Base-by-base conservation (phyloP, 2,113 vertebrate genomes). In the Megalops atlanticus region DNA sequence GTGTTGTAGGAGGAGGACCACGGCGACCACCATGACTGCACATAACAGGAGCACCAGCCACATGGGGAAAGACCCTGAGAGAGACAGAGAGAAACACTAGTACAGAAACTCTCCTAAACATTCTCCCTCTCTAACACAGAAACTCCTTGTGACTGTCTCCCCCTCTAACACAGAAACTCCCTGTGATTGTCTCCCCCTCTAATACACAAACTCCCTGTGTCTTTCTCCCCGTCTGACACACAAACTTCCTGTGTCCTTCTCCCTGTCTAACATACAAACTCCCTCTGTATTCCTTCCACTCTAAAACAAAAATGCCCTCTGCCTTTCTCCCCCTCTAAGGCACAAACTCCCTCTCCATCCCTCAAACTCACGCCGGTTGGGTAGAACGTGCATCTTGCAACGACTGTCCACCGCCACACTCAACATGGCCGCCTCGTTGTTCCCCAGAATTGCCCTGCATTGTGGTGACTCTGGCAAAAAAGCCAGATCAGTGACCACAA, bases 361-460 rank as follows among this genome's bases (percentile, higher is more conserved):
- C 12, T 47, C 27, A n/a, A 0, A 96, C 98, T 88, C 89, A 99
- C 98, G 92, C 36, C 95, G 89, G 81, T 89, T 92, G 71, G 95
- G 91, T 11, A 99, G 89, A 16, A 95, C 80, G 18, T 99, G 98
- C 58, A 98, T 81, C 35, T 96, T 96, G 92, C 97, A 98, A 82
- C 97, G 96, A 39, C 97, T 99, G 89, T 99, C 97, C 8, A 98
- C 97, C 0, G 96, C 97, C 14, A 99, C 97, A 35, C 96, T 98
- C 77, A 99, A 90, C 91, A 99, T 90, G 38, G 95, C 97, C 0
- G 95, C 93, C 90, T 99, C 97, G 0, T 97, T 94, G 74, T 89
- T 88, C 0, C 94, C 95, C 76, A 93, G 93, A 52, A 97, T 84
- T 64, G 93, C 89, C 81, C 87, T 93, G 78, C 95, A 93, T 0